A percentile compares a stretch with the other conserved stretches of the same genome.
Conservation (phyloP, 2,888 invertebrate species). For the Drosophila neonasuta region DNA sequence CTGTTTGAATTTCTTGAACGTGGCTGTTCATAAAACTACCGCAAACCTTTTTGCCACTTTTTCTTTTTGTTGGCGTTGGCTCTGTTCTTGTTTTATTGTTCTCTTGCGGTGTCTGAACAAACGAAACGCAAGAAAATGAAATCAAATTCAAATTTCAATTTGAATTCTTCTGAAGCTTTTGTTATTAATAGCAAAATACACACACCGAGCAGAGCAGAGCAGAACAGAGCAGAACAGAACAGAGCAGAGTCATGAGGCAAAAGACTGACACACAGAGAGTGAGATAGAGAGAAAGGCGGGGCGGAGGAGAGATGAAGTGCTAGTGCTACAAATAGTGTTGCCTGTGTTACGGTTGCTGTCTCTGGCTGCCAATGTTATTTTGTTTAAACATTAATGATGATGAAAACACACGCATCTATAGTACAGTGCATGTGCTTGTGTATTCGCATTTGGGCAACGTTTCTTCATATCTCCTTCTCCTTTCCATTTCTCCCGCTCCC, state of each 20-base stretch:
- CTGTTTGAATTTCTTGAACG: slow-evolving; percentile 21
- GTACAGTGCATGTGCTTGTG: slow-evolving; percentile 44
- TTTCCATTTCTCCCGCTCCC: slow-evolving; percentile 11
- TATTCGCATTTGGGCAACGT: slow-evolving; percentile 51
- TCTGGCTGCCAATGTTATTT: slow-evolving; percentile 72
- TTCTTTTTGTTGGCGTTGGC: slow-evolving; percentile 27
- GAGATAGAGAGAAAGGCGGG: background rate
- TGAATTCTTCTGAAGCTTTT: slow-evolving; percentile 76
- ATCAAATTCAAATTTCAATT: slow-evolving; percentile 43
- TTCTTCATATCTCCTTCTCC: slow-evolving; percentile 13
- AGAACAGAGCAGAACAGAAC: slow-evolving; percentile 54
- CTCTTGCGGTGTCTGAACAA: slow-evolving; percentile 66
- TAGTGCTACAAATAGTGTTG: slow-evolving; percentile 28
- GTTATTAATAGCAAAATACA: slow-evolving; percentile 79
- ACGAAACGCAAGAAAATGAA: slow-evolving; percentile 49
- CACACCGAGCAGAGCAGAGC: slow-evolving; percentile 60
- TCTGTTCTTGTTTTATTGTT: slow-evolving; percentile 61
- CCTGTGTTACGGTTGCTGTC: slow-evolving; percentile 35
- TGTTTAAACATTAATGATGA: slow-evolving; percentile 76
- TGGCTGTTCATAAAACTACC: slow-evolving; percentile 41
- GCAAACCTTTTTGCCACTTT: slow-evolving; percentile 58
- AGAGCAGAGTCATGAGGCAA: background rate
- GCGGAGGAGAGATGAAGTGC: slow-evolving; percentile 7
- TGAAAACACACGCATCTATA: slow-evolving; percentile 64
- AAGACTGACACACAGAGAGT: no score